phyloP scores from a whole-genome alignment of 2,888 invertebrate species.

The Brachypalpus laphriformis region DNA sequence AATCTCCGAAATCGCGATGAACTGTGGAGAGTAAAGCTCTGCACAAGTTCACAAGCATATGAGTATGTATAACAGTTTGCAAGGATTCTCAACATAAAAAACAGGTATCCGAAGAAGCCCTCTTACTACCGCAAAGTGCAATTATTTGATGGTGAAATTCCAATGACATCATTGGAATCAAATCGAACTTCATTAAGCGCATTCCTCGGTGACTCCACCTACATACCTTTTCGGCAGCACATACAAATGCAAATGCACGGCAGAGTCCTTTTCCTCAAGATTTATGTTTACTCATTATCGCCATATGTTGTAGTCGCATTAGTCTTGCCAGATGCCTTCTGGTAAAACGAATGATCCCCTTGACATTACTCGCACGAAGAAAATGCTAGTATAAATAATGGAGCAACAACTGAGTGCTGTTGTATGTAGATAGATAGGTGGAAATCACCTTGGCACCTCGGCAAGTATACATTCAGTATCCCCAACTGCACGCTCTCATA shows the following conservation, averaged over 20 bases:
- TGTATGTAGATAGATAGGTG: slow-evolving; percentile 27
- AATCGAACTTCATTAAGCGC: slow-evolving; percentile 48
- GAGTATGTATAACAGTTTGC: slow-evolving; percentile 63
- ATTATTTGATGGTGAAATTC: slow-evolving; percentile 41
- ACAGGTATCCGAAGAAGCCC: slow-evolving; percentile 11
- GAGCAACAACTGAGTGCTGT: slow-evolving; percentile 55
- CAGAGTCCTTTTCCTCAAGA: slow-evolving; percentile 1
- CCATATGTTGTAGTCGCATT: slow-evolving; percentile 22
- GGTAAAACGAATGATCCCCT: slow-evolving; percentile 56
- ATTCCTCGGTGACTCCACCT: slow-evolving; percentile 38
- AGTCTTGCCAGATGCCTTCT: slow-evolving; percentile 8
- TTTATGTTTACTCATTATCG: slow-evolving; percentile 43
- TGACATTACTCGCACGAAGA: slow-evolving; percentile 49
- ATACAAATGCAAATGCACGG: slow-evolving; percentile 15
- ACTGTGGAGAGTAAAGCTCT: slow-evolving; percentile 54
- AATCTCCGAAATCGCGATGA: slow-evolving; percentile 25
- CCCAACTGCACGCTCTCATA: not conserved
- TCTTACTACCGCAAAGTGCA: slow-evolving; percentile 43
- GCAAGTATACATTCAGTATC: slow-evolving; percentile 12
- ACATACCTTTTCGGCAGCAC: not conserved
- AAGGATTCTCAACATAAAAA: not conserved
- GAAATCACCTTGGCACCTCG: slow-evolving; percentile 63
- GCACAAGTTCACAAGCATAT: not conserved
- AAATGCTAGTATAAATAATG: slow-evolving; percentile 57
- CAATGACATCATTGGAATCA: slow-evolving; percentile 60